Percentiles rank a stretch among this genome's conserved stretches.
These are phyloP conservation scores for Daphoenositta chrysoptera DNA, from an alignment of 2,113 vertebrate genomes.

Conservation along the genomic window DNA sequence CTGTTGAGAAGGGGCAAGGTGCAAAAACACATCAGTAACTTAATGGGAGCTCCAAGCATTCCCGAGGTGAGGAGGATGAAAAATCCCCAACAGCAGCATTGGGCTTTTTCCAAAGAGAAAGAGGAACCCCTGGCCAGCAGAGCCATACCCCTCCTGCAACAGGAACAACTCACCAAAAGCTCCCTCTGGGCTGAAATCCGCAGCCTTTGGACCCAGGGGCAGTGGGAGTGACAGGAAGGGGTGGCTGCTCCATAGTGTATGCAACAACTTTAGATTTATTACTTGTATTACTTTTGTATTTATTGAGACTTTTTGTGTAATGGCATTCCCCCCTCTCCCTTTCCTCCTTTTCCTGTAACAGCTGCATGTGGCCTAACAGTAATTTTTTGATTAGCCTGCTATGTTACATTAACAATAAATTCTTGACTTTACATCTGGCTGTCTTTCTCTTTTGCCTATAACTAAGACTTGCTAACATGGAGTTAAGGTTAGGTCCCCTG, in stretches of 20 bases:
- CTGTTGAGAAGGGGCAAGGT: neutral
- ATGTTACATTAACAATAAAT: neutral
- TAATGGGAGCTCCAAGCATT: neutral
- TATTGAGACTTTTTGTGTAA: neutral
- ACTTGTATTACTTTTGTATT: neutral
- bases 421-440: neutral
- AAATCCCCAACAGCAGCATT: neutral
- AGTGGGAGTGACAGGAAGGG: neutral
- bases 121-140: neutral
- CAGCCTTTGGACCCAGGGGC: neutral
- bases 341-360: neutral
- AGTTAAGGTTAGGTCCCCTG: neutral
- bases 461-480: neutral
- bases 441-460: neutral
- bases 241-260: fast-evolving
- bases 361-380: neutral
- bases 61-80: neutral
- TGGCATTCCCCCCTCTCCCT: neutral
- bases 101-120: neutral
- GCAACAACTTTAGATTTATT: neutral
- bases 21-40: neutral
- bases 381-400: neutral
- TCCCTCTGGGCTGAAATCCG: neutral
- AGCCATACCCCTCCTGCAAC: neutral
- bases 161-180: fast-evolving